phyloP scores from a whole-genome alignment of 2,113 vertebrate genomes.

The Sorex fumeus region DNA sequence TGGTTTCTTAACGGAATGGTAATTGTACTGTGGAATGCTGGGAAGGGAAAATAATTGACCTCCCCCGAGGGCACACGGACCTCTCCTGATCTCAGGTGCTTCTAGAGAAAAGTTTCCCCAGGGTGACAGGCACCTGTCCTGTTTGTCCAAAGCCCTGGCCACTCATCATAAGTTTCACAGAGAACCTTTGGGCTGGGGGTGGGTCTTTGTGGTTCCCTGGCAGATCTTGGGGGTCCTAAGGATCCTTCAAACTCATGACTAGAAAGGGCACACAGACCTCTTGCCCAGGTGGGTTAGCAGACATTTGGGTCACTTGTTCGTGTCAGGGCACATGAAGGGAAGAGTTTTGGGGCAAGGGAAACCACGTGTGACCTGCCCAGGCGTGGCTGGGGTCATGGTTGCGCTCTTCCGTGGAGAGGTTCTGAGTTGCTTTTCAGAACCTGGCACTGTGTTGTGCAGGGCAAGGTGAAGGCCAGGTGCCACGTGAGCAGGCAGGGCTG shows the following conservation, averaged over 20 bases:
- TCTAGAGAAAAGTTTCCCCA: neutral
- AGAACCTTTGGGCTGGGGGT: neutral
- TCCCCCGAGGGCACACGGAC: neutral
- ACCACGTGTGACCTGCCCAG: fast-evolving
- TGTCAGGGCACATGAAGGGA: neutral
- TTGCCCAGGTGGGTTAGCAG: neutral
- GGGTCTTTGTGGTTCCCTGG: neutral
- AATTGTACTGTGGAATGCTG: neutral
- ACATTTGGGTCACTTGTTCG: neutral
- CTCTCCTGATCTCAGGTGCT: neutral
- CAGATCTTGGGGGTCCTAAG: neutral
- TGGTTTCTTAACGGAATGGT: neutral
- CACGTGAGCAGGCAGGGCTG: neutral
- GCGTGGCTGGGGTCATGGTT: neutral
- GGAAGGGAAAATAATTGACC: neutral
- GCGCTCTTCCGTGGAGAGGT: neutral
- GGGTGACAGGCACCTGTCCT: constrained; percentile 9
- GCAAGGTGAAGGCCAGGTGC: neutral
- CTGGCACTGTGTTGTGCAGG: neutral
- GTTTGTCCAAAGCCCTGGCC: neutral
- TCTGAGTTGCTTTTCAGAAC: neutral
- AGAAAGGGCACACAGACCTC: neutral
- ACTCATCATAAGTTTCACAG: neutral
- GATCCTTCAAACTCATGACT: neutral
- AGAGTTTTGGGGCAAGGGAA: neutral